Percentiles rank a stretch among this genome's conserved stretches.
phyloP scores from a whole-genome alignment of 2,888 invertebrate genomes.

The Coenonympha arcania region DNA sequence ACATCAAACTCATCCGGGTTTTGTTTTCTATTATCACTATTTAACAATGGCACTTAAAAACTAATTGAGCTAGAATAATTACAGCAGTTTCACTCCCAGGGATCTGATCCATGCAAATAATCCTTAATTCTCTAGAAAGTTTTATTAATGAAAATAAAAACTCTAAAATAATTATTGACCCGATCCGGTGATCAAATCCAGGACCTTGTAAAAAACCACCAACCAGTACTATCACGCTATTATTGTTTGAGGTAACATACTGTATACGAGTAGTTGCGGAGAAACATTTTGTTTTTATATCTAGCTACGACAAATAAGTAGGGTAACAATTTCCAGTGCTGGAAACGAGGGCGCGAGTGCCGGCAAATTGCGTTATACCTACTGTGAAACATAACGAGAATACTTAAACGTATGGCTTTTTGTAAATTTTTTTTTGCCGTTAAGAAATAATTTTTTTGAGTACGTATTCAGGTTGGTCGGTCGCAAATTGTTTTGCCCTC shows the following conservation, averaged over 20 bases:
- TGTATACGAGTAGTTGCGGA: too few relatives aligned
- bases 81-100: too few relatives aligned
- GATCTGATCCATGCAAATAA: too few relatives aligned
- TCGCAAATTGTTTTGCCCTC: slow-evolving; percentile 16
- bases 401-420: slow-evolving; percentile 26
- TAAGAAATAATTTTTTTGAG: slow-evolving; percentile 24
- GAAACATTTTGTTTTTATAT: slow-evolving; percentile 13
- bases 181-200: too few relatives aligned
- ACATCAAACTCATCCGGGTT: too few relatives aligned
- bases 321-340: slow-evolving; percentile 52
- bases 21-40: too few relatives aligned
- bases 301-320: slow-evolving; percentile 24
- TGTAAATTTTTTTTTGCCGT: slow-evolving; percentile 24
- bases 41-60: too few relatives aligned
- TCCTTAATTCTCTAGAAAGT: too few relatives aligned
- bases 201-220: too few relatives aligned
- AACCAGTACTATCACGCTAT: background rate
- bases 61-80: too few relatives aligned
- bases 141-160: too few relatives aligned
- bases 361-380: slow-evolving; percentile 48
- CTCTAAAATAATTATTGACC: too few relatives aligned
- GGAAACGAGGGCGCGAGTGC: slow-evolving; percentile 42
- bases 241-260: slow-evolving; percentile 18
- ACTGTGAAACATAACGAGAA: slow-evolving; percentile 26
- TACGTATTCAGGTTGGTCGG: slow-evolving; percentile 22